phyloP scores from a whole-genome alignment of 1,140 invertebrate species.

The Zaprionus lachaisei region DNA sequence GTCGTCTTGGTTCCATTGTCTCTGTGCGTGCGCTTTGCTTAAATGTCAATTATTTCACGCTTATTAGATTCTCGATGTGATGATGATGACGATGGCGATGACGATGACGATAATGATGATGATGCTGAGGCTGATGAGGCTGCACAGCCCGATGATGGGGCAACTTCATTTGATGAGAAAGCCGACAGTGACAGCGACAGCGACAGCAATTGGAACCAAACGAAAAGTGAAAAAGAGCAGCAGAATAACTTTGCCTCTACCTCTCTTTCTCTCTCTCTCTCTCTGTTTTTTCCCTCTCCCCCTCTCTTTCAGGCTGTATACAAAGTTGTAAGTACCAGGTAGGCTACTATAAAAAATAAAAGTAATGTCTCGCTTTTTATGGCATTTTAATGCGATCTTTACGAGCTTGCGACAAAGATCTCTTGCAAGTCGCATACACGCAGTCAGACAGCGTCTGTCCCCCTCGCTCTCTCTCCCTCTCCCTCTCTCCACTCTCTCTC shows the following conservation, averaged over 20 bases:
- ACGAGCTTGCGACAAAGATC: constrained; percentile 70
- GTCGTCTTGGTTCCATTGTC: constrained; percentile 21
- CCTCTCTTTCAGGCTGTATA: background rate
- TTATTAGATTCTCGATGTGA: constrained; percentile 73
- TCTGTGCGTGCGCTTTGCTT: constrained; percentile 78
- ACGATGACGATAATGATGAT: constrained; percentile 4
- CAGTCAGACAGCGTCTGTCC: constrained; percentile 12
- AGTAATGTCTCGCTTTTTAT: constrained; percentile 65
- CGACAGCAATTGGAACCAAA: constrained; percentile 29
- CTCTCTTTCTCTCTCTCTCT: too few species aligned
- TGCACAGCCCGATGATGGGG: constrained; percentile 32
- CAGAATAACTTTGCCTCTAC: background rate
- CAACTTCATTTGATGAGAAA: constrained; percentile 59
- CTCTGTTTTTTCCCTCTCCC: background rate
- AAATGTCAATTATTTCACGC: constrained; percentile 83
- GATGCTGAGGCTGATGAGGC: constrained; percentile 3
- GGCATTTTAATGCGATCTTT: constrained; percentile 74
- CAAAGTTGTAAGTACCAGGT: constrained; percentile 19
- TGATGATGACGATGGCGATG: constrained; percentile 38
- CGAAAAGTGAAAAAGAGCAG: constrained; percentile 44
- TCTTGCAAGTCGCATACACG: constrained; percentile 11
- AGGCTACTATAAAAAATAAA: constrained; percentile 54
- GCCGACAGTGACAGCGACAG: constrained; percentile 29
- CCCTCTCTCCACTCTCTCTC: background rate
- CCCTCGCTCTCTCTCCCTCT: background rate